Evolutionary conservation across 2,888 invertebrate genomes (phyloP).

Genomic region (Lasioglossum figueresi): DNA sequence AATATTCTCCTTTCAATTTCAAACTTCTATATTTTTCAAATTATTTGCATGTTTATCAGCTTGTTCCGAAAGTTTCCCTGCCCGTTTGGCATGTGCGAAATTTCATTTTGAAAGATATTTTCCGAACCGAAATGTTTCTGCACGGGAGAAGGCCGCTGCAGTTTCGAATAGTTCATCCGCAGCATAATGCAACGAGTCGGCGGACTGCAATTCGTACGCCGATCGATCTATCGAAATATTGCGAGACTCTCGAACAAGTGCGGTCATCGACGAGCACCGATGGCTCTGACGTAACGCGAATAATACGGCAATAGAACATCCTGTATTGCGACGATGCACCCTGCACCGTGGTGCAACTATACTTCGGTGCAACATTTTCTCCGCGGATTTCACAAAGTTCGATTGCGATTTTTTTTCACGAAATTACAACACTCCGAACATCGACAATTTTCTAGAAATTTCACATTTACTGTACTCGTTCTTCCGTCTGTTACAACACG

Average conservation of each 20-base stretch:
- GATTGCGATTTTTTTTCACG: not conserved
- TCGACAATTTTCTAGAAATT: not conserved
- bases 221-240: slow-evolving; percentile 4
- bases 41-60: not conserved
- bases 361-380: not conserved
- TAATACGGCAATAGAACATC: not conserved
- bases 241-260: not conserved
- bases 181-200: not conserved
- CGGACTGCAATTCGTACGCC: not conserved
- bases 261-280: not conserved
- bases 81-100: not conserved
- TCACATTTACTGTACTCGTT: no score
- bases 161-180: not conserved
- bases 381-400: not conserved
- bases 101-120: not conserved
- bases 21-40: not conserved
- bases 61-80: not conserved
- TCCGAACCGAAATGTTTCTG: not conserved
- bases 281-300: slow-evolving; percentile 3
- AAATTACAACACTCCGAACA: not conserved
- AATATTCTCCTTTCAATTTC: not conserved
- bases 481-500: not conserved
- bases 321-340: not conserved
- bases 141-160: not conserved
- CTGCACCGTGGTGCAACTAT: not conserved